Evolutionary conservation across 2,888 invertebrate species (phyloP).

Genomic region (Pharmacophagus antenor): DNA sequence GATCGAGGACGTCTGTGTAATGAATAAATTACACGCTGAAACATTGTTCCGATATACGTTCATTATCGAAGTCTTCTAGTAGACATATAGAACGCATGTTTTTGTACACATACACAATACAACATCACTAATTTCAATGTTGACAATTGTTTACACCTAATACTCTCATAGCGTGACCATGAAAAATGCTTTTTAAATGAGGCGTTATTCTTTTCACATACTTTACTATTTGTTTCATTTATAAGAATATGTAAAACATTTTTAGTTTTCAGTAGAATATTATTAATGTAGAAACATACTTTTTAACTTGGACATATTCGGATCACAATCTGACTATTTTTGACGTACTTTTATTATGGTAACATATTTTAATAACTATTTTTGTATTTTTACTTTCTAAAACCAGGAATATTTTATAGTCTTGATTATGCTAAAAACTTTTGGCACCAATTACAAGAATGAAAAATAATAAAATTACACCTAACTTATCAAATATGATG

Average conservation of each 20-base stretch:
- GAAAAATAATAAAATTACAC: too few relatives aligned
- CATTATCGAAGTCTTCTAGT: constrained; percentile 64
- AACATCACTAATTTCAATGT: constrained; percentile 62
- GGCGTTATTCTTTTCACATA: constrained; percentile 15
- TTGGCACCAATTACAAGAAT: too few relatives aligned
- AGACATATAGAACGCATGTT: constrained; percentile 49
- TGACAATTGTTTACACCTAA: constrained; percentile 59
- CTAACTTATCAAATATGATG: too few relatives aligned
- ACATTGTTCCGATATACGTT: constrained; percentile 75
- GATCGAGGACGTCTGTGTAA: constrained; percentile 78
- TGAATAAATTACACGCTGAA: constrained; percentile 81
- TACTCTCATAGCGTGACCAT: constrained; percentile 49
- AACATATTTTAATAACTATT: not conserved
- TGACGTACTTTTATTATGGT: not conserved
- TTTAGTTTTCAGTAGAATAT: not conserved
- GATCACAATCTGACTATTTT: too few relatives aligned
- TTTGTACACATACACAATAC: constrained; percentile 41
- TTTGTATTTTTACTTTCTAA: too few relatives aligned
- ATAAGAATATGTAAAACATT: constrained; percentile 14
- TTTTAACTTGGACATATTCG: too few relatives aligned
- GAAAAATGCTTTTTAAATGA: constrained; percentile 40
- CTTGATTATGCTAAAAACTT: too few relatives aligned
- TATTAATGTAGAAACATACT: not conserved
- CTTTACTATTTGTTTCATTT: constrained; percentile 11
- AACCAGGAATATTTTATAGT: too few relatives aligned